Base-by-base conservation (phyloP, 2,888 invertebrate species). In the Nesidiocoris tenuis region DNA sequence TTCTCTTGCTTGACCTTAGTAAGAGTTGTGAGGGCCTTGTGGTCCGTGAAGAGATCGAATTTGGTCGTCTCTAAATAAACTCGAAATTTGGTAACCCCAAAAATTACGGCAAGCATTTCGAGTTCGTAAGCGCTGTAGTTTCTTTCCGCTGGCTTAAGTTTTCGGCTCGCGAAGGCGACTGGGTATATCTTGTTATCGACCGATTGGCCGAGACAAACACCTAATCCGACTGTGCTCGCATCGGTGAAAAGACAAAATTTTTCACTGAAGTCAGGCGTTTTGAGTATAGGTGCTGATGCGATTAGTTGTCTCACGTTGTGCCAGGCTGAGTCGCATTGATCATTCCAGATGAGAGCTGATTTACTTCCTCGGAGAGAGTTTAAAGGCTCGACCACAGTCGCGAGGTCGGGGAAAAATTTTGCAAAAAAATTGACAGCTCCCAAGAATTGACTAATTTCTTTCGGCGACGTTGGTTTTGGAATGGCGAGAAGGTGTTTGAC, bases 91-190 rank as follows among this genome's bases (percentile, higher is more conserved):
- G n/a, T 22, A 1, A 64, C 64, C 12, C 21, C 64, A 23, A 22
- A 64, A 25, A 64, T 25, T 5, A 64, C n/a, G n/a, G 64, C 64
- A 23, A 64, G 64, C 12, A 64, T 16, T 64, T 64, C 64, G 5
- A 22, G 24, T 9, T 64, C 64, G 1, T 23, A 24, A 2, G 24
- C 24, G 1, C 24, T 24, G 24, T 64, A 64, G 17, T 64, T 64
- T 2, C 16, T 2, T 17, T 64, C 64, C 2, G 64, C 64, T n/a
- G 3, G 12, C 16, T 64, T 64, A 23, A 64, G 24, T 1, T 5
- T n/a, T 2, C 64, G 3, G 17, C 64, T 64, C 2, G 24, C 24
- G n/a, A 24, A 64, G 5, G 9, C 24, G 2, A 64, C n/a, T 7
- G 64, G 64, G n/a, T 23, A 25, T 17, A 24, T 25, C 3, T 16